These are phyloP conservation scores for Scatophagus argus DNA, from an alignment of 2,113 vertebrate species.

Conservation along the genomic window DNA sequence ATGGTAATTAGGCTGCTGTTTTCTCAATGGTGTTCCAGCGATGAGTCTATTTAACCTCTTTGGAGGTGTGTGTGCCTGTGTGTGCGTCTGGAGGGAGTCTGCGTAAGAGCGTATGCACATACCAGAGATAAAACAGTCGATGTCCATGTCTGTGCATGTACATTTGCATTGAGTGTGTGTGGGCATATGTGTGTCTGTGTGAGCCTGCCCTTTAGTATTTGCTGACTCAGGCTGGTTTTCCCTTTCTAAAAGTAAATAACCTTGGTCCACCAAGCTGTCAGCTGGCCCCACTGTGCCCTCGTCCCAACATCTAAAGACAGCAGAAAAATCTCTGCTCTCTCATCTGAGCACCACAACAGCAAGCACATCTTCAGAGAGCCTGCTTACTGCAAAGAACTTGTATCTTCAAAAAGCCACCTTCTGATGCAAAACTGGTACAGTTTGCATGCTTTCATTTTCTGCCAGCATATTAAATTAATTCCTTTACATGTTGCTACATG, in stretches of 20 bases:
- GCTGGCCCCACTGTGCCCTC: constrained; percentile 68
- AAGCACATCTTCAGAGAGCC: constrained; percentile 49
- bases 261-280: constrained; percentile 76
- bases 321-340: constrained; percentile 56
- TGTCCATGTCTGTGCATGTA: constrained; percentile 18
- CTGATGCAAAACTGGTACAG: constrained; percentile 30
- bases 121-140: constrained; percentile 19
- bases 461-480: constrained; percentile 44
- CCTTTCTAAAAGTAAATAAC: constrained; percentile 78
- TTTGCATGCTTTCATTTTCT: constrained; percentile 48
- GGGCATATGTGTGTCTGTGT: constrained; percentile 25
- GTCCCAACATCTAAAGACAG: constrained; percentile 62
- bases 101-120: not conserved
- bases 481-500: constrained; percentile 24
- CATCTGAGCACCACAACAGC: constrained; percentile 45
- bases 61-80: constrained; percentile 14
- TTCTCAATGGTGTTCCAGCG: constrained; percentile 51
- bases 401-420: constrained; percentile 64
- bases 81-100: constrained; percentile 3
- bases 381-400: constrained; percentile 34
- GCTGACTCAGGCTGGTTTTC: constrained; percentile 74
- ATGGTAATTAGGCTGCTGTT: constrained; percentile 71
- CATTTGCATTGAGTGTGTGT: too few relatives aligned
- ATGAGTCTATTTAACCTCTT: constrained; percentile 58
- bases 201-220: constrained; percentile 54